Base-by-base conservation (phyloP, 2,113 vertebrate genomes). In the Hassar affinis region DNA sequence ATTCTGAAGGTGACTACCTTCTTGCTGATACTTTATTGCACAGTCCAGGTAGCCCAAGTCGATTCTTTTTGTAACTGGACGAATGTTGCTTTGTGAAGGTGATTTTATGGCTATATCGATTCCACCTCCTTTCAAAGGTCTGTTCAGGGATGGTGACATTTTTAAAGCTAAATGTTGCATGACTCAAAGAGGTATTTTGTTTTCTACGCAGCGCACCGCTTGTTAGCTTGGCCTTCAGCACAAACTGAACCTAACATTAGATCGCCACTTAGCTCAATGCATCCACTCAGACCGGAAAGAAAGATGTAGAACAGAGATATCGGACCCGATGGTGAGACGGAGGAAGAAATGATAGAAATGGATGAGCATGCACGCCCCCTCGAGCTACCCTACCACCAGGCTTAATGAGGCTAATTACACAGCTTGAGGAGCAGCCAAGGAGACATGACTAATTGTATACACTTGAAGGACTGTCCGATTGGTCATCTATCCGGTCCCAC, bases 391-490 rank as follows among this genome's bases (percentile, higher is more conserved):
- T 51, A 74, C 79, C 85, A 85, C 85, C 78, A 83, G 81, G 62
- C 80, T 72, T 86, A 88, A 85, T 68, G 54, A 86, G 83, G 83
- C 85, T 88, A 86, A 88, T 86, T 86, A 86, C 81, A 85, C 80
- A 80, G 85, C 72, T 52, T 22, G 85, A 71, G 38, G 9, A 84
- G 72, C 35, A 62, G 61, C 80, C 54, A 66, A 84, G 56, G 82
- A 88, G 85, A 86, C 80, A 81, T 83, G 85, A 88, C 83, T 88
- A 88, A 86, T 86, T 86, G 64, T 88, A 86, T 85, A 78, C 51
- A 81, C 75, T 74, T 66, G 82, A 86, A 75, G 20, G 47, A 84
- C 66, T 80, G 83, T 62, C 62, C 56, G 72, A 78, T 66, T 51
- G 83, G 83, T 86, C 80, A 82, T 78, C 71, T 76, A 86, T 83